Percentiles rank a stretch among this genome's conserved stretches.
Evolutionary conservation across 2,797 vertebrate genomes (phyloP).

Genomic region (Sebastes ruberrimus): DNA sequence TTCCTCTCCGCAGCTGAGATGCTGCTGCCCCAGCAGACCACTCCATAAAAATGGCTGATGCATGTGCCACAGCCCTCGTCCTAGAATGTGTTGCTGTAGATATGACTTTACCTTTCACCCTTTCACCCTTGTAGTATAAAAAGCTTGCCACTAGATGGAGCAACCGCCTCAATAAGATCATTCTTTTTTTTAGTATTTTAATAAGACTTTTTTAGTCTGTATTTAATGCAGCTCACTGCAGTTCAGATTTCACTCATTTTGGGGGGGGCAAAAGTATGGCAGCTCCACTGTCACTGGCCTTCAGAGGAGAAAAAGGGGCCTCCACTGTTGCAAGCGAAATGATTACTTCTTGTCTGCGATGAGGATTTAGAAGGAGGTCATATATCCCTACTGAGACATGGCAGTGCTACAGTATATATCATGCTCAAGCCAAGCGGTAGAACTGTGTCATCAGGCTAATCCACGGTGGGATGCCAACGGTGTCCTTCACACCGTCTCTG

Average conservation of each 20-base stretch:
- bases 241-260: background rate
- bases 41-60: too few relatives aligned
- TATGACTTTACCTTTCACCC: background rate
- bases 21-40: too few relatives aligned
- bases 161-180: background rate
- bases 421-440: conserved; percentile 49
- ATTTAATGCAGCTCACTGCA: background rate
- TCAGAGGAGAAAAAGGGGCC: background rate
- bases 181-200: background rate
- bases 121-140: conserved; percentile 32
- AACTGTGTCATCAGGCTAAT: conserved; percentile 64
- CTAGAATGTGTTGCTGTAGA: background rate
- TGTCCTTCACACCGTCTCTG: conserved; percentile 44
- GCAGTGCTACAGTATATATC: conserved; percentile 40
- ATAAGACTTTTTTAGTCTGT: background rate
- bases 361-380: conserved; percentile 67
- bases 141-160: conserved; percentile 58
- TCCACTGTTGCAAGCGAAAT: conserved; percentile 17
- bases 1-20: too few relatives aligned
- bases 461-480: conserved; percentile 34
- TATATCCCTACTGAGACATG: conserved; percentile 56
- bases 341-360: conserved; percentile 26
- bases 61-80: background rate
- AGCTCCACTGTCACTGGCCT: background rate
- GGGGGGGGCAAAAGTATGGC: background rate